These are phyloP conservation scores for Sipha flava DNA, from an alignment of 1,140 invertebrate genomes.

Conservation along the genomic window DNA sequence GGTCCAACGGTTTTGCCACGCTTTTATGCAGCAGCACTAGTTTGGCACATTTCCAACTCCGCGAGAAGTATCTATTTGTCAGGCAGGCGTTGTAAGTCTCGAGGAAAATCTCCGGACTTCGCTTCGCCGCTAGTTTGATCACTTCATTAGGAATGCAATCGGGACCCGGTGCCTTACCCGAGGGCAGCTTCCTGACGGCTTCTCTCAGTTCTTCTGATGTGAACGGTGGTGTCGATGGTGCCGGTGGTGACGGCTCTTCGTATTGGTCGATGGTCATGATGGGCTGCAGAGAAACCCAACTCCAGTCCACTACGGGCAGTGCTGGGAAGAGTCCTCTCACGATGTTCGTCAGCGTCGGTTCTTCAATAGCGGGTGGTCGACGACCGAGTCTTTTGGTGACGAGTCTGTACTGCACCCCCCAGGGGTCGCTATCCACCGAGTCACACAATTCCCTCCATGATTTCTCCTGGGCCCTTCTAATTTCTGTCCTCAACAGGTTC, in stretches of 20 bases:
- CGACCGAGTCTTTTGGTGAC: not conserved
- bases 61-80: not conserved
- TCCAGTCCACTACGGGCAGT: too few relatives aligned
- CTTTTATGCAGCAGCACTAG: not conserved
- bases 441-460: not conserved
- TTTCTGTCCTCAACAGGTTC: not conserved
- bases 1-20: not conserved
- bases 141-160: not conserved
- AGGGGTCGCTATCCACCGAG: not conserved
- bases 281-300: too few relatives aligned
- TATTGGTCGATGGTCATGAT: too few relatives aligned
- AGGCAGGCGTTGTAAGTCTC: not conserved
- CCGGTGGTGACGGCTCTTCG: too few relatives aligned
- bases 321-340: too few relatives aligned
- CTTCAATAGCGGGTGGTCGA: not conserved
- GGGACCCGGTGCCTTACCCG: not conserved
- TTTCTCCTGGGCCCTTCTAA: not conserved
- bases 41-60: not conserved
- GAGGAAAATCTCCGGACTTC: not conserved
- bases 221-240: too few relatives aligned
- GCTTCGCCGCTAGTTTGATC: not conserved
- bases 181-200: not conserved
- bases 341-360: too few relatives aligned
- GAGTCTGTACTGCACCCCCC: not conserved
- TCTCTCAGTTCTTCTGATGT: not conserved